Base-by-base conservation (phyloP, 1,140 invertebrate genomes). In the Procambarus clarkii region DNA sequence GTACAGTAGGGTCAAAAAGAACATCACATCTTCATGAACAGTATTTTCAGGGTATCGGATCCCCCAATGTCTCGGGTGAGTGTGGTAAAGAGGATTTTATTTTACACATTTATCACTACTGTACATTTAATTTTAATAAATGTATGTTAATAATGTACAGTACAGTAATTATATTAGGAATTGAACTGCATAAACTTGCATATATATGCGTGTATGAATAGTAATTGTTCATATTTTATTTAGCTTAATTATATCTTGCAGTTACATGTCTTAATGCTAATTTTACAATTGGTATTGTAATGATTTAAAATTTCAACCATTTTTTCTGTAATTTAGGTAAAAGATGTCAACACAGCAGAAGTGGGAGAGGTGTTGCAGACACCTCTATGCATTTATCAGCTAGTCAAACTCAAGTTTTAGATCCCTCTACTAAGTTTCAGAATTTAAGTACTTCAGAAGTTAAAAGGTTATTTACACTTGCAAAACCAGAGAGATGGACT, bases 401-500 rank as follows among this genome's bases (percentile, higher is more conserved):
- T 7, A 64, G 44, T 9, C n/a, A 78, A 69, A 48, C 46, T 5
- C 15, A 84, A 45, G 18, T 82, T 45, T n/a, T 64, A 50, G 48
- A 46, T 11, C 21, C 64, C 15, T 15, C 78, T 54, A 21, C 24
- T 48, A 81, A 58, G 44, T 71, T 54, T 48, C 69, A 86, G 74
- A 24, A 21, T 69, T 69, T 81, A 54, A 64, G 69, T 54, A 13
- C 44, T 13, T 78, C 85, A 21, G 85, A 89, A 34, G 64, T 89
- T 9, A 93, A 79, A 50, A 91, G 93, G 91, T 83, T 94, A 15
- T 77, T 94, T 5, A 82, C 91, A 77, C 71, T 94, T 54, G 94
- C 94, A 0, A 93, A 94, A 92, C 81, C 91, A 44, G 94, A 94
- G 93, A 94, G 93, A 91, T 94, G 93, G 93, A 93, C 88, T 34